Evolutionary conservation across 1,140 invertebrate species (phyloP), one percentile per base, ranked within the genome.

Genomic region (Danaus plexippus): DNA sequence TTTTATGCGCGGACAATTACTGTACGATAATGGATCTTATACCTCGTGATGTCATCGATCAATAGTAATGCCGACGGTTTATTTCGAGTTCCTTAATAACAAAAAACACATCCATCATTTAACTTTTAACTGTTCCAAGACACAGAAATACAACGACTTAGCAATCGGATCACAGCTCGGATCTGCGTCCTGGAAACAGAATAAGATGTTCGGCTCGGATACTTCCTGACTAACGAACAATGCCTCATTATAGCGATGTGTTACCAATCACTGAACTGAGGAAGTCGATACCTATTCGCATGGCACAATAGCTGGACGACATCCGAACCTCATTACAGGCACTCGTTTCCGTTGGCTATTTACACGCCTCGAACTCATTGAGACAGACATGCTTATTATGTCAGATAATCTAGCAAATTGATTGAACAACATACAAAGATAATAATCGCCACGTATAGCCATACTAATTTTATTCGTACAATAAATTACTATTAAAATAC

Each of bases 221-320:
- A 75, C 64, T 75, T 75, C 69, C 70, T 71, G 66, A 74, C 60
- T 66, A 68, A 68, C 68, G 76, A 80, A 86, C 83, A 86, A 86
- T 84, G 69, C 74, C 69, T 78, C 78, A 75, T 86, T 86, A 86
- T 67, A 77, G 69, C 63, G 62, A 64, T 66, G 64, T 73, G 77
- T 72, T 76, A 77, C 72, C 77, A 75, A 71, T 75, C 74, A 67
- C 70, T 77, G 66, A 73, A 76, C 74, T 77, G 73, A 83, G 83
- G 83, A 86, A 86, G 83, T 85, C 78, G 67, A 84, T 83, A 86
- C 81, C 78, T 86, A 86, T 86, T 85, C 79, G 81, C 77, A 72
- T 59, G 70, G 75, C 81, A 86, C 83, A 86, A 86, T 86, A 86
- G 83, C 72, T 80, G 78, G 85, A 78, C 80, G 83, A 85, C 78